These are phyloP conservation scores for Bryconaethiops microstoma DNA, from an alignment of 2,797 vertebrate species.

Conservation along the genomic window DNA sequence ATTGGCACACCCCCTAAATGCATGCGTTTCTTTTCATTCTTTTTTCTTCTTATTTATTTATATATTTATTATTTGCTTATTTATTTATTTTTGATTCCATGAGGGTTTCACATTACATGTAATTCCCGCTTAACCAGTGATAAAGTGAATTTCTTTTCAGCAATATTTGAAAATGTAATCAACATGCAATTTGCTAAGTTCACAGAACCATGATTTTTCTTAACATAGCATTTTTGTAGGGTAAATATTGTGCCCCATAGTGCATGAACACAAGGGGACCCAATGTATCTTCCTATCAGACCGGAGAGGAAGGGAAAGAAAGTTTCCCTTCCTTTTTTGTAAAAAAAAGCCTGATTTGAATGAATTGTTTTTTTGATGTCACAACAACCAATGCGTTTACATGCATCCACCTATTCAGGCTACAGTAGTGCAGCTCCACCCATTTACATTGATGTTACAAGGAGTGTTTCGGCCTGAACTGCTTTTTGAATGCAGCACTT, in stretches of 20 bases:
- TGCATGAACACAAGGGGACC: constrained; percentile 64
- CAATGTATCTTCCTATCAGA: constrained; percentile 67
- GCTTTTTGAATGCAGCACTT: too few species aligned
- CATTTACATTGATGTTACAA: not conserved
- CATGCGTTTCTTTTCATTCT: constrained; percentile 48
- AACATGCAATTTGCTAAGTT: constrained; percentile 80
- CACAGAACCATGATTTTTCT: constrained; percentile 78
- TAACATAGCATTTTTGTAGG: constrained; percentile 73
- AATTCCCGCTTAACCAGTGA: constrained; percentile 74
- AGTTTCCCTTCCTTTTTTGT: too few species aligned
- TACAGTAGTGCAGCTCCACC: not conserved
- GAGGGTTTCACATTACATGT: constrained; percentile 68
- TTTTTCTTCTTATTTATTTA: not conserved
- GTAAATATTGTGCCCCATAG: constrained; percentile 71
- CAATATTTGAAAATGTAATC: constrained; percentile 75
- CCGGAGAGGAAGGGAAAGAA: constrained; percentile 49
- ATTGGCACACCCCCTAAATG: constrained; percentile 67
- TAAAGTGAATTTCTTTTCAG: constrained; percentile 72
- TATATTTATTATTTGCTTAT: too few species aligned
- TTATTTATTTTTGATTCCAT: constrained; percentile 54
- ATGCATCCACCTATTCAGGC: not conserved
- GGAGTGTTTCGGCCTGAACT: not conserved
- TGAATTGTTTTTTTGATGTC: not conserved
- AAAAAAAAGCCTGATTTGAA: too few species aligned
- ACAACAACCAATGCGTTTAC: not conserved